Base-by-base conservation (phyloP, 2,888 invertebrate species). In the Nomada ruficornis region DNA sequence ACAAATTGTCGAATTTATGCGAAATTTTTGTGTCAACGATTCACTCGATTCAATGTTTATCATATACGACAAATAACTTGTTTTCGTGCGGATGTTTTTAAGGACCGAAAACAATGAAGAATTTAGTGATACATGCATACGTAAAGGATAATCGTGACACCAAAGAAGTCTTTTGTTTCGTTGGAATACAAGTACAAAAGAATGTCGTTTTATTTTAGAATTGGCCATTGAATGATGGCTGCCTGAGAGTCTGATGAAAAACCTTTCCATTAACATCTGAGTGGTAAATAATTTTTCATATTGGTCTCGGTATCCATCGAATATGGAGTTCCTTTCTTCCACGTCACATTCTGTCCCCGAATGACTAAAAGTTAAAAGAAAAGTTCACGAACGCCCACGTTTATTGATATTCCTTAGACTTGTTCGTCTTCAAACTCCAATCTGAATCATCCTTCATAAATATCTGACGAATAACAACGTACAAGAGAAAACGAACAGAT, bases 1-100 rank as follows among this genome's bases (percentile, higher is more conserved):
- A 52, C 20, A 29, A 13, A 54, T 70, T 71, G 52, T 77, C 18
- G 47, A 36, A 71, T 78, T 47, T 20, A 80, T 47, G 44, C n/a
- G n/a, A 59, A 64, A 36, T 64, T 44, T 29, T 26, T 50, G 11
- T n/a, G n/a, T 18, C 50, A 63, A 76, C 36, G 23, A 42, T 59
- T 60, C 13, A 2, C n/a, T 3, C 15, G 1, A n/a, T 26, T 26
- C 36, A n/a, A 15, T 62, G 20, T 60, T 69, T 23, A 9, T 42
- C 23, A 11, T 50, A 9, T 2, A 2, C 44, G 20, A 47, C 7
- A 18, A 26, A 52, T 18, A 1, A 11, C n/a, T 68, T 18, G n/a
- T 20, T 68, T 23, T 68, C n/a, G 29, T 5, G 11, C 10, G 5
- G 47, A 57, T 47, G 29, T 29, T 67, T 72, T 65, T n/a, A n/a